Percentiles rank a stretch among this genome's conserved stretches.
Evolutionary conservation across 2,113 vertebrate genomes (phyloP).

Genomic region (Eublepharis macularius): DNA sequence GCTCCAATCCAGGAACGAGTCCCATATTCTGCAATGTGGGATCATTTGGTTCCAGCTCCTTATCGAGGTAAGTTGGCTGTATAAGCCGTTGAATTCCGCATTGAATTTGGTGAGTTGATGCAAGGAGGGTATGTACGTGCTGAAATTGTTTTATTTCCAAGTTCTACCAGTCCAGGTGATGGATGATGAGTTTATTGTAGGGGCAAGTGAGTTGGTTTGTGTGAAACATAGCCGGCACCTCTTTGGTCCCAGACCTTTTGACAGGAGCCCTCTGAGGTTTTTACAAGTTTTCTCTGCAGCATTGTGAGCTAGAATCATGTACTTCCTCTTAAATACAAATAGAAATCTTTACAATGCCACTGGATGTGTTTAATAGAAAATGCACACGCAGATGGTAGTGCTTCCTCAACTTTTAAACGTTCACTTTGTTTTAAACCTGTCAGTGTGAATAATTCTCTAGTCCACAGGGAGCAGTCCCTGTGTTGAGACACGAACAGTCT

Average conservation of each 20-base stretch:
- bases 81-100: not conserved
- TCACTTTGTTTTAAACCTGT: no score
- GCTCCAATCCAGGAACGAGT: slow-evolving; percentile 87
- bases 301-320: not conserved
- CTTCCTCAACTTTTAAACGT: not conserved
- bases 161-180: not conserved
- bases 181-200: no score
- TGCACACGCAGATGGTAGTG: not conserved
- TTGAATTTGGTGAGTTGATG: slow-evolving; percentile 13
- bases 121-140: fast-evolving
- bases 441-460: not conserved
- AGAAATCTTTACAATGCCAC: not conserved
- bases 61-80: slow-evolving; percentile 89
- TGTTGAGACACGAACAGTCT: not conserved
- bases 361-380: not conserved
- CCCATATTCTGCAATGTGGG: slow-evolving; percentile 88
- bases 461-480: no score
- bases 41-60: slow-evolving; percentile 91
- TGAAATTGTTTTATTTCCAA: not conserved
- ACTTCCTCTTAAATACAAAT: not conserved
- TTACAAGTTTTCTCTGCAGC: not conserved
- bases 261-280: not conserved
- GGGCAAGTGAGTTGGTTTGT: not conserved
- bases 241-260: not conserved
- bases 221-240: not conserved